Base-by-base conservation (phyloP, 2,797 vertebrate genomes). In the Eulemur coronatus region DNA sequence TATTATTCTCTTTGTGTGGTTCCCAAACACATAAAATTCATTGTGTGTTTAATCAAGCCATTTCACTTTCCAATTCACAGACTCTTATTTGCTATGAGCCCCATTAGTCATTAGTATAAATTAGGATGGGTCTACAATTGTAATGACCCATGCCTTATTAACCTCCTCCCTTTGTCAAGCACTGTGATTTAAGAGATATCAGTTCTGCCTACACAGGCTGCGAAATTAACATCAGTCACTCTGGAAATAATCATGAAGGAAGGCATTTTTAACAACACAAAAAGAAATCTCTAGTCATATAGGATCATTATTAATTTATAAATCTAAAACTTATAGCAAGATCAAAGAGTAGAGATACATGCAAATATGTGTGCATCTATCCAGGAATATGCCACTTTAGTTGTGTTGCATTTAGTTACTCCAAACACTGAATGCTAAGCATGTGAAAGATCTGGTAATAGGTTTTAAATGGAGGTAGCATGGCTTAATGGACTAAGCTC, bases 61-160 rank as follows among this genome's bases (percentile, higher is more conserved):
- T 96, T 98, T 97, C 95, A 94, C 67, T 97, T 97, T 97, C 95
- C 95, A 97, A 79, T 96, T 94, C 89, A 95, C 57, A 94, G 88
- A 81, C 59, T 95, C 86, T 95, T 93, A 97, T 92, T 97, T 97
- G 96, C 96, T 75, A 6, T 88, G 41, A 95, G 72, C 78, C 72
- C 88, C 72, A n/a, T 90, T 97, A 96, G 92, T 96, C 96, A 97
- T 96, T 93, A 96, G 93, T 92, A 92, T 97, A 98, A 98, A 97
- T 97, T 95, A 98, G 89, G 79, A 96, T 81, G 48, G 85, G 84
- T 92, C 95, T 96, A 88, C 96, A 94, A 63, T 69, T 75, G 80
- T 96, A 97, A 97, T 98, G 97, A 93, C 84, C 96, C 96, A 89
- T 96, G 96, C 84, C 96, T 97, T 97, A 96, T 97, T 97, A 97